A percentile compares a stretch with the other conserved stretches of the same genome.
Evolutionary conservation across 2,888 invertebrate genomes (phyloP).

Genomic region (Agriopis marginaria): DNA sequence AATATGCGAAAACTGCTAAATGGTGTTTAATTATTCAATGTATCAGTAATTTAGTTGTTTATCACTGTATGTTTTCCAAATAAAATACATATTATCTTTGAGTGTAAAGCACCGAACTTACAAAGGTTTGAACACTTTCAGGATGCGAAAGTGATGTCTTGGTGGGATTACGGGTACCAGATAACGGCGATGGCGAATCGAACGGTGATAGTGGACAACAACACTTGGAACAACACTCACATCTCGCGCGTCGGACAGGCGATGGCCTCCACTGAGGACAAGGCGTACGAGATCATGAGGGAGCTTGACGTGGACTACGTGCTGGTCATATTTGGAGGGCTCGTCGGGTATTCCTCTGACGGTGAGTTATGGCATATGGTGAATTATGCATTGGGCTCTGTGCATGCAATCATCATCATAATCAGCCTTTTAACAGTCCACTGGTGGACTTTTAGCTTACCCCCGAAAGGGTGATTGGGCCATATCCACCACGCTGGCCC

Average conservation of each 20-base stretch:
- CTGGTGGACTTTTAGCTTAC: too few species aligned
- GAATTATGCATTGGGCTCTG: too few species aligned
- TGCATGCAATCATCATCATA: too few species aligned
- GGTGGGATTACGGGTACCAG: conserved; percentile 99
- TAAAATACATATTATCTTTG: too few species aligned
- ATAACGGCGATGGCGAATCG: conserved; percentile 99
- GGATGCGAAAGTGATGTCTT: conserved; percentile 99
- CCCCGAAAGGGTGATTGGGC: too few species aligned
- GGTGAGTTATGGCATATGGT: too few species aligned
- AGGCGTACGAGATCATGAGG: conserved; percentile 98
- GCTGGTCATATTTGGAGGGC: conserved; percentile 98
- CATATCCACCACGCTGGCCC: too few species aligned
- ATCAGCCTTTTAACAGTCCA: too few species aligned
- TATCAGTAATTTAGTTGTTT: too few species aligned
- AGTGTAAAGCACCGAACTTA: neutral
- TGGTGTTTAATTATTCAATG: too few species aligned
- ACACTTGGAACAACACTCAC: conserved; percentile 99
- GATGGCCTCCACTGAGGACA: conserved; percentile 98
- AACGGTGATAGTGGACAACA: conserved; percentile 99
- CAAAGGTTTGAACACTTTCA: conserved; percentile 58
- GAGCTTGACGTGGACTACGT: conserved; percentile 99
- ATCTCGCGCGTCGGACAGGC: conserved; percentile 99
- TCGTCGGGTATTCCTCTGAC: conserved; percentile 99
- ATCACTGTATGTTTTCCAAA: too few species aligned
- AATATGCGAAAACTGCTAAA: too few species aligned